phyloP scores from a whole-genome alignment of 2,797 vertebrate genomes.

The Lindbergichthys nudifrons region DNA sequence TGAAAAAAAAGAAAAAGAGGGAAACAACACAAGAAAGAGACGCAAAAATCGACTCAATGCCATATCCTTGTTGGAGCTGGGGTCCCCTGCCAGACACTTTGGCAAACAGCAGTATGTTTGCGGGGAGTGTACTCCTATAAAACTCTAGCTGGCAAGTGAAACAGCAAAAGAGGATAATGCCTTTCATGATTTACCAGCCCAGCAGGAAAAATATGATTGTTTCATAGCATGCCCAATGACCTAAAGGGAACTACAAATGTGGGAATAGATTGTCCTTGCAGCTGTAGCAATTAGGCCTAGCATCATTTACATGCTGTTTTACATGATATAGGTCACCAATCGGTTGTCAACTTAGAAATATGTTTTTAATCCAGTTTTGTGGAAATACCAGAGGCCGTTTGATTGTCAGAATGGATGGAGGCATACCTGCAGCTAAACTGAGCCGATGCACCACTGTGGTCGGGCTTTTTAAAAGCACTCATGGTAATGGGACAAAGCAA shows the following conservation, averaged over 20 bases:
- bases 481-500: not conserved
- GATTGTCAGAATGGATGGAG: not conserved
- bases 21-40: not conserved
- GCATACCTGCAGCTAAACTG: not conserved
- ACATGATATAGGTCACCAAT: not conserved
- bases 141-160: constrained; percentile 11
- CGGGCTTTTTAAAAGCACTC: constrained; percentile 1
- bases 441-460: not conserved
- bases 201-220: not conserved
- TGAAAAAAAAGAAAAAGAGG: constrained; percentile 3
- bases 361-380: not conserved
- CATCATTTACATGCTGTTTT: not conserved
- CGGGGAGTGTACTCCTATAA: not conserved
- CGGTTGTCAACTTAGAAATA: not conserved
- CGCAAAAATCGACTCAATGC: not conserved
- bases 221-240: not conserved
- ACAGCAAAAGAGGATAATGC: not conserved
- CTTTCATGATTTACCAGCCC: constrained; percentile 9
- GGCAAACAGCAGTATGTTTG: constrained; percentile 26
- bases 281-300: not conserved
- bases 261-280: not conserved
- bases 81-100: constrained; percentile 24
- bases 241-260: not conserved
- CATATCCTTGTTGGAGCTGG: constrained; percentile 29
- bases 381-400: not conserved